Conservation (phyloP, 2,888 invertebrate species). For the Parascotia fuliginaria region DNA sequence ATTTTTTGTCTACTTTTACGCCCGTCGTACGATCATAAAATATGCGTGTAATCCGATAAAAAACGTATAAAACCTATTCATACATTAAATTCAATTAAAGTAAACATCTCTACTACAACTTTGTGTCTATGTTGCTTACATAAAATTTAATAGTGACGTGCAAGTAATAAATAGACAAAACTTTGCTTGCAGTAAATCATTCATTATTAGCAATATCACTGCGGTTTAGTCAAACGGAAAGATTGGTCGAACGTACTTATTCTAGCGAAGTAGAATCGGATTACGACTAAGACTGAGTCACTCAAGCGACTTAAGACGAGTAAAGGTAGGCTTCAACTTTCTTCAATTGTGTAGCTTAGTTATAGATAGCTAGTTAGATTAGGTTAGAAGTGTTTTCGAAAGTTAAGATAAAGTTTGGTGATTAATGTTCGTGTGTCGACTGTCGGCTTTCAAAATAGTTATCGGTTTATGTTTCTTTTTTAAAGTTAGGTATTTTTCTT, state of each 20-base stretch:
- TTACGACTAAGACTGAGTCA: slow-evolving; percentile 27
- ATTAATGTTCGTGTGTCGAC: background rate
- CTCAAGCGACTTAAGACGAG: slow-evolving; percentile 33
- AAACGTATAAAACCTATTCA: slow-evolving; percentile 25
- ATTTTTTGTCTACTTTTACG: background rate
- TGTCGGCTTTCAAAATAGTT: no score
- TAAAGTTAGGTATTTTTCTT: no score
- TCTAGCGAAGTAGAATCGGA: slow-evolving; percentile 32
- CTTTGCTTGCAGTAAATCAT: slow-evolving; percentile 13
- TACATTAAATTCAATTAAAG: slow-evolving; percentile 2
- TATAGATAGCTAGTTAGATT: slow-evolving; percentile 2
- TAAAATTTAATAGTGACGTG: slow-evolving; percentile 19
- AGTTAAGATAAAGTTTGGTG: slow-evolving; percentile 2
- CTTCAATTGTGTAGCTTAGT: slow-evolving; percentile 21
- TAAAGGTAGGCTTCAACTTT: slow-evolving; percentile 34
- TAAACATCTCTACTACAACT: slow-evolving; percentile 9
- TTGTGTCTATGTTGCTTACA: no score
- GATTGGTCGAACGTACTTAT: slow-evolving; percentile 28
- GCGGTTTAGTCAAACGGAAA: slow-evolving; percentile 16
- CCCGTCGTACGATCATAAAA: slow-evolving; percentile 1
- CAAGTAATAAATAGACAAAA: slow-evolving; percentile 14
- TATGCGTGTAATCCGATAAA: slow-evolving; percentile 6
- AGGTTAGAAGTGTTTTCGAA: slow-evolving; percentile 9
- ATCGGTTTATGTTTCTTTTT: no score
- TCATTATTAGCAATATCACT: slow-evolving; percentile 13